These are phyloP conservation scores for Tachina grossa DNA, from an alignment of 2,888 invertebrate species.

Conservation along the genomic window DNA sequence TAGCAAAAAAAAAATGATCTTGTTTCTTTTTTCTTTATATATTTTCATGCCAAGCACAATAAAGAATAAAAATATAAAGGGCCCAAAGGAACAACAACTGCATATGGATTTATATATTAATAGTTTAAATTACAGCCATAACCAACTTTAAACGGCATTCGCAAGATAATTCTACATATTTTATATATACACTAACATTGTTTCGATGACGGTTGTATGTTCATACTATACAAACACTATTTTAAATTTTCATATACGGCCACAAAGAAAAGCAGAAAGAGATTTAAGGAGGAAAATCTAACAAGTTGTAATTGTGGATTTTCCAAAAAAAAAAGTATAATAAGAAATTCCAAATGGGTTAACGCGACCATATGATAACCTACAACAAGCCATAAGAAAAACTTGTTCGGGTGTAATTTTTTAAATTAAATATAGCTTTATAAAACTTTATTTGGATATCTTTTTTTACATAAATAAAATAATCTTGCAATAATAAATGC, in stretches of 20 bases:
- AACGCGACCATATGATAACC: neutral
- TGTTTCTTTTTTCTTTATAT: neutral
- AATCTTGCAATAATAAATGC: too few species aligned
- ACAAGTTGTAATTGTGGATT: constrained; percentile 51
- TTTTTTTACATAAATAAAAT: too few species aligned
- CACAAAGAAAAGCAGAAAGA: neutral
- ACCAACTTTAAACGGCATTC: constrained; percentile 52
- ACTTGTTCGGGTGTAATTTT: too few species aligned
- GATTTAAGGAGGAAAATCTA: constrained; percentile 10
- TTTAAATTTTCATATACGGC: constrained; percentile 49
- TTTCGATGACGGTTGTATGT: neutral
- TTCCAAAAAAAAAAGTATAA: neutral
- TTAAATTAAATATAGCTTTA: too few species aligned
- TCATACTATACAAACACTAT: neutral
- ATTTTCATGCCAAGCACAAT: constrained; percentile 10
- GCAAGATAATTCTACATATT: constrained; percentile 33
- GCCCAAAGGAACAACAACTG: constrained; percentile 29
- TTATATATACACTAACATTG: neutral
- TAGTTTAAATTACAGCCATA: constrained; percentile 59
- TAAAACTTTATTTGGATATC: too few species aligned
- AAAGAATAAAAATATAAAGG: constrained; percentile 5
- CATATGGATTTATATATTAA: constrained; percentile 60
- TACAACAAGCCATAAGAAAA: neutral
- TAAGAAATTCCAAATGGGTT: neutral
- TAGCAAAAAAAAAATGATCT: constrained; percentile 6